phyloP scores from a whole-genome alignment of 2,113 vertebrate genomes.

The Oenanthe oenanthe region DNA sequence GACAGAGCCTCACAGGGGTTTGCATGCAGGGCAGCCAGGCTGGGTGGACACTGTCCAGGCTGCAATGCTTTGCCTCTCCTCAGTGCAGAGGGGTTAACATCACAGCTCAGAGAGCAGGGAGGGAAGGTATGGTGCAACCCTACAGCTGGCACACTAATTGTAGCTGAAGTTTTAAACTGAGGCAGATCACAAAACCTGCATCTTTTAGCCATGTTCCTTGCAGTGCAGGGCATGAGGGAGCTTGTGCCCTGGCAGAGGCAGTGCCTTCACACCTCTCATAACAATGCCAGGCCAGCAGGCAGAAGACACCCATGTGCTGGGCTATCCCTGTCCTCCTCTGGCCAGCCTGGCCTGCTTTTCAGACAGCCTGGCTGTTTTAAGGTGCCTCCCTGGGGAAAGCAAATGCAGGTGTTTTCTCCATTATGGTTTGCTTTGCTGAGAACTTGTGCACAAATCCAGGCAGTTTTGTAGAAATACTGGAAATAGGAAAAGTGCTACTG shows the following conservation, averaged over 20 bases:
- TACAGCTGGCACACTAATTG: neutral
- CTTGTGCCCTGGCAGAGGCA: neutral
- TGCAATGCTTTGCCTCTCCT: neutral
- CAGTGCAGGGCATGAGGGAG: neutral
- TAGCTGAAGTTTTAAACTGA: neutral
- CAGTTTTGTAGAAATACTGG: neutral
- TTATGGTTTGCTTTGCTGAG: neutral
- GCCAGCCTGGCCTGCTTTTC: neutral
- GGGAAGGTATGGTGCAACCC: neutral
- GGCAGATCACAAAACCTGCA: neutral
- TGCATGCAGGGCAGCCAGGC: fast-evolving
- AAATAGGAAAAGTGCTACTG: neutral
- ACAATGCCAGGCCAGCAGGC: neutral
- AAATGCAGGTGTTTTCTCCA: neutral
- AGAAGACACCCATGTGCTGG: neutral
- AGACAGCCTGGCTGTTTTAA: neutral
- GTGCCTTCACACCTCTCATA: neutral
- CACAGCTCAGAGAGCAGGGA: neutral
- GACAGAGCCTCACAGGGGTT: no score
- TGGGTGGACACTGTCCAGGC: fast-evolving
- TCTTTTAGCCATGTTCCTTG: neutral
- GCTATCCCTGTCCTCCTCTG: neutral
- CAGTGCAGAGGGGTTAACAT: neutral
- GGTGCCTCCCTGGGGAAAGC: neutral
- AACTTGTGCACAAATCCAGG: neutral